Percentiles rank a stretch among this genome's conserved stretches.
These are phyloP conservation scores for Helicoverpa assulta DNA, from an alignment of 2,888 invertebrate genomes.

Conservation along the genomic window DNA sequence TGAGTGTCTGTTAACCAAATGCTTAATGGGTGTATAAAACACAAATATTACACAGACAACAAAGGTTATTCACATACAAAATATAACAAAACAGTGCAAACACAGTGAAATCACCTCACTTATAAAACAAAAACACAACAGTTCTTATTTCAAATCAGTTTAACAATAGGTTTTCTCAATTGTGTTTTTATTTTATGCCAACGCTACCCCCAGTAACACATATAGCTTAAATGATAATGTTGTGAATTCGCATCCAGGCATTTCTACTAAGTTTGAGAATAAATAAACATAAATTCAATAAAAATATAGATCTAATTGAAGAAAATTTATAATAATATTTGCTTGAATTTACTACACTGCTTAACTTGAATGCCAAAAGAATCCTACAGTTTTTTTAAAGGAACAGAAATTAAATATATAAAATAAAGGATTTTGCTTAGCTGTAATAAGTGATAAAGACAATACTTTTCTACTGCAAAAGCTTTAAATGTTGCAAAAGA, in stretches of 20 bases:
- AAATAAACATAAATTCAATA: background rate
- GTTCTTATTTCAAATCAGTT: background rate
- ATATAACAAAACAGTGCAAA: conserved; percentile 59
- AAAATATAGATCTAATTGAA: background rate
- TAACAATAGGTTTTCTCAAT: background rate
- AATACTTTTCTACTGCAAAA: too few species aligned
- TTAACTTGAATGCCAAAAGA: background rate
- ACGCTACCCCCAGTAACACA: conserved; percentile 70
- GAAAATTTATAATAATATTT: conserved; percentile 1
- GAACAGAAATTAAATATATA: too few species aligned
- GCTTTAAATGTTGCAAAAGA: too few species aligned
- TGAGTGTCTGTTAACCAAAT: background rate
- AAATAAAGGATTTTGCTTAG: too few species aligned
- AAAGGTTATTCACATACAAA: conserved; percentile 4
- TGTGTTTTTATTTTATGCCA: conserved; percentile 69
- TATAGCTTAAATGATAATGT: conserved; percentile 16
- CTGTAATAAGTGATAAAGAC: too few species aligned
- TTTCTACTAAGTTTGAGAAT: background rate
- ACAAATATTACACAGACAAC: background rate
- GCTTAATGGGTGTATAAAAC: background rate
- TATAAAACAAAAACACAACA: conserved; percentile 65
- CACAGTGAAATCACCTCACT: conserved; percentile 69
- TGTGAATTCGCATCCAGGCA: background rate
- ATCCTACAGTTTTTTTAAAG: too few species aligned
- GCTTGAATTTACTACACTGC: too few species aligned